These are phyloP conservation scores for Thripadectes ignobilis DNA, from an alignment of 2,797 vertebrate species.

Conservation along the genomic window DNA sequence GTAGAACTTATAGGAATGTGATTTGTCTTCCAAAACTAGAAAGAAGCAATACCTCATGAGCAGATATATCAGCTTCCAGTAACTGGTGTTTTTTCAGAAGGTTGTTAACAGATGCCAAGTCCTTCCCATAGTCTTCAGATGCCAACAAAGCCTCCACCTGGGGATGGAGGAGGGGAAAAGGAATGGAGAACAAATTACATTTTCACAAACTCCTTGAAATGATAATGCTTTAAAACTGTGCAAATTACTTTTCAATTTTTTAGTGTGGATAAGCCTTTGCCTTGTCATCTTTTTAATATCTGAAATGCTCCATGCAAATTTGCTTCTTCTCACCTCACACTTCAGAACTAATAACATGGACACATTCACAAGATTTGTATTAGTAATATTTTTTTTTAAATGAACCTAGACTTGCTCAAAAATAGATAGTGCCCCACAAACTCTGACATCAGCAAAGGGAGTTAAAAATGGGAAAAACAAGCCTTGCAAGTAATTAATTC, in stretches of 20 bases:
- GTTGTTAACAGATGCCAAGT: conserved; percentile 97
- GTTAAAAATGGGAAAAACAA: neutral
- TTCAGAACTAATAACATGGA: neutral
- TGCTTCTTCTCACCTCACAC: neutral
- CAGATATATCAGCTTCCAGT: conserved; percentile 96
- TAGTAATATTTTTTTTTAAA: neutral
- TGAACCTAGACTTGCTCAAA: neutral
- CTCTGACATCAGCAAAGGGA: neutral
- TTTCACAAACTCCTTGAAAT: neutral
- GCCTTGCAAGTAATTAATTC: neutral
- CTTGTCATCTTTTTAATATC: neutral
- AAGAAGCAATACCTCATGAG: conserved; percentile 87
- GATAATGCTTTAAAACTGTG: neutral
- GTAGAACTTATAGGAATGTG: neutral
- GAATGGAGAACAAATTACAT: neutral
- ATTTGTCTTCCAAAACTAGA: neutral
- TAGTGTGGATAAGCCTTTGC: neutral
- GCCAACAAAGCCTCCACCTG: conserved; percentile 97
- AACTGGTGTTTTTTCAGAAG: conserved; percentile 97
- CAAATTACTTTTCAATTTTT: neutral
- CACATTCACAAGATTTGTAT: neutral
- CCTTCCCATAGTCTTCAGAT: conserved; percentile 98
- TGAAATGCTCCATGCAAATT: neutral
- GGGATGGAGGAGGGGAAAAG: neutral
- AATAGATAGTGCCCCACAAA: neutral